A percentile compares a stretch with the other conserved stretches of the same genome.
Conservation (phyloP, 2,113 vertebrate genomes). For the Tyrannus savana region DNA sequence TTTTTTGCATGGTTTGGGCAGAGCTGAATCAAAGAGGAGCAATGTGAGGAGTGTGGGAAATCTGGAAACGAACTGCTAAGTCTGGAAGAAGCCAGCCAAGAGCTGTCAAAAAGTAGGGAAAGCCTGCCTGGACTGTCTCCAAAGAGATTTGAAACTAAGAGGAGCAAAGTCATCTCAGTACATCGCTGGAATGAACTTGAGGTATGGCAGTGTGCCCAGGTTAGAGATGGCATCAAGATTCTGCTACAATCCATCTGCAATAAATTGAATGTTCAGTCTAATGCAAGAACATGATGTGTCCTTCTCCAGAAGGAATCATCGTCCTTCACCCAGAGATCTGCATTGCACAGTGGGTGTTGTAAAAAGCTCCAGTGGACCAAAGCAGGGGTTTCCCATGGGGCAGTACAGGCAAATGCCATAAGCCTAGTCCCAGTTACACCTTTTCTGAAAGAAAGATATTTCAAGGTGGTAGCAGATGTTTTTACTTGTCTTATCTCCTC, state of each 20-base stretch:
- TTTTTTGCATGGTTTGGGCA: not conserved
- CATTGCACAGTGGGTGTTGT: not conserved
- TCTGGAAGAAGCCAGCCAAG: not conserved
- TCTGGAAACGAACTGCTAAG: not conserved
- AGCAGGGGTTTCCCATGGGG: not conserved
- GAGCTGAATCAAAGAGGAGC: not conserved
- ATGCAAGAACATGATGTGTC: not conserved
- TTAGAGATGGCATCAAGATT: slow-evolving; percentile 25
- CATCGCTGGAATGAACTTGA: not conserved
- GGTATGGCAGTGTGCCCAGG: slow-evolving; percentile 3
- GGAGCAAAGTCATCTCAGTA: not conserved
- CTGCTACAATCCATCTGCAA: not conserved
- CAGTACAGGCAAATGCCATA: not conserved
- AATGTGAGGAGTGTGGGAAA: not conserved
- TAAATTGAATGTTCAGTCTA: not conserved
- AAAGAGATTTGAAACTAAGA: not conserved
- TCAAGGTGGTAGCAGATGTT: not conserved
- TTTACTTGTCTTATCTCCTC: not conserved
- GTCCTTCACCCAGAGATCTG: not conserved
- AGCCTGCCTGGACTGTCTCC: slow-evolving; percentile 29
- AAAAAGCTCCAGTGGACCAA: not conserved
- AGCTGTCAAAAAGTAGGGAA: slow-evolving; percentile 21
- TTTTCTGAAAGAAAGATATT: not conserved
- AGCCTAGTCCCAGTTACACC: not conserved
- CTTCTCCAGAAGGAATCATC: not conserved